These are phyloP conservation scores for Lagria hirta DNA, from an alignment of 2,888 invertebrate genomes.

Conservation along the genomic window DNA sequence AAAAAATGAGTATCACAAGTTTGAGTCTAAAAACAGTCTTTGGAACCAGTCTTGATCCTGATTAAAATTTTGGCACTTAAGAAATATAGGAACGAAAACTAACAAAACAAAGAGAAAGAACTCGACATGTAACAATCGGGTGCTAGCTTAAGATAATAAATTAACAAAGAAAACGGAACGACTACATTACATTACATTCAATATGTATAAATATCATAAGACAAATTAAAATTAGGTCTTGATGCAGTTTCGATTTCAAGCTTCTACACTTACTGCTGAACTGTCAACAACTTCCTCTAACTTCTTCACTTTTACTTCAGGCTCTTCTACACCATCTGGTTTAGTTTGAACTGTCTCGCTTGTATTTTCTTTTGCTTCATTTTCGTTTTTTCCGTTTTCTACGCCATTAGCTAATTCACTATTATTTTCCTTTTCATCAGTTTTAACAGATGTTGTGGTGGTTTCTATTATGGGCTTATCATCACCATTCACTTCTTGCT, in stretches of 20 bases:
- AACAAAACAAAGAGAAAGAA: slow-evolving; percentile 8
- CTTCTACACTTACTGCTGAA: slow-evolving; percentile 39
- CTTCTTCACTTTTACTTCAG: slow-evolving; percentile 61
- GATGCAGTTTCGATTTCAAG: no score
- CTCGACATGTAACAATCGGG: slow-evolving; percentile 10
- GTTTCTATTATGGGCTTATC: slow-evolving; percentile 15
- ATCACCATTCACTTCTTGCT: slow-evolving; percentile 19
- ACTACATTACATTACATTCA: slow-evolving; percentile 37
- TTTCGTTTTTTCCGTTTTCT: slow-evolving; percentile 29
- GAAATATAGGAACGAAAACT: slow-evolving; percentile 12
- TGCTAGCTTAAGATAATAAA: slow-evolving; percentile 18
- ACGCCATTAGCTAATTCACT: slow-evolving; percentile 51
- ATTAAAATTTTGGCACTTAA: slow-evolving; percentile 36
- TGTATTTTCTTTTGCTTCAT: slow-evolving; percentile 15
- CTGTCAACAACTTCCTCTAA: slow-evolving; percentile 50
- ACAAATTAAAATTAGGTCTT: slow-evolving; percentile 33
- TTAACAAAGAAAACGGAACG: slow-evolving; percentile 29
- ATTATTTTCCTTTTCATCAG: slow-evolving; percentile 51
- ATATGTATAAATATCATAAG: slow-evolving; percentile 29
- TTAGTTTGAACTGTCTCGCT: slow-evolving; percentile 18
- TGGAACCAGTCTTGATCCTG: slow-evolving; percentile 30
- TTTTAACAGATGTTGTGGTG: slow-evolving; percentile 27
- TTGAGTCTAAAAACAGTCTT: slow-evolving; percentile 33
- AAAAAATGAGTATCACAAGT: slow-evolving; percentile 16
- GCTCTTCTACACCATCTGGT: slow-evolving; percentile 28